Conservation (phyloP, 1,140 invertebrate species). For the Platorchestia sp. region DNA sequence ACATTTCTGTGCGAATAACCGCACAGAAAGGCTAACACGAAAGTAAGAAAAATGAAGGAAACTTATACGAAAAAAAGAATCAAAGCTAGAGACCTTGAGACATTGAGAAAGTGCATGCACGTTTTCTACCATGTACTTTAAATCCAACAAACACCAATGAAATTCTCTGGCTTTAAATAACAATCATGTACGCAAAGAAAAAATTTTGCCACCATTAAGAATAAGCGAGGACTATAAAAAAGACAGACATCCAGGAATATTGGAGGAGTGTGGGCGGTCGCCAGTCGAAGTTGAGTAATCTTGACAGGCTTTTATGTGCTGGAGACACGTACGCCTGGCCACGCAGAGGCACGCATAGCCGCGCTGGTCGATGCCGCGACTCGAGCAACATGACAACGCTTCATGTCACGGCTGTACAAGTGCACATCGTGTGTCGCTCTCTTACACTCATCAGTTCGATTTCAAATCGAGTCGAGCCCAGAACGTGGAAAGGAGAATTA, state of each 20-base stretch:
- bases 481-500: too few species aligned
- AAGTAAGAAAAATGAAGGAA: not conserved
- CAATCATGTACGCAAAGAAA: not conserved
- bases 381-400: not conserved
- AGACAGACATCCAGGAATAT: not conserved
- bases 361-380: not conserved
- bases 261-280: not conserved
- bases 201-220: not conserved
- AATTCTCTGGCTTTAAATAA: not conserved
- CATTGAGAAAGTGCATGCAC: not conserved
- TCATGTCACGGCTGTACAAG: not conserved
- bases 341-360: not conserved
- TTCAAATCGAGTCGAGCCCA: too few species aligned
- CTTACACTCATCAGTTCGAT: not conserved
- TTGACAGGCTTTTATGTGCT: not conserved
- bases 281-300: conserved; percentile 24
- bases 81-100: not conserved
- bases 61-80: not conserved
- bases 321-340: not conserved
- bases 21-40: not conserved
- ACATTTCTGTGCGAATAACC: not conserved
- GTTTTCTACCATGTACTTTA: too few species aligned
- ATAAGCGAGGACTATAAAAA: not conserved
- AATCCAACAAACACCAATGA: not conserved
- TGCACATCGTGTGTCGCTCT: not conserved